Conservation (phyloP, 2,113 vertebrate genomes). For the Zosterops pallidus region DNA sequence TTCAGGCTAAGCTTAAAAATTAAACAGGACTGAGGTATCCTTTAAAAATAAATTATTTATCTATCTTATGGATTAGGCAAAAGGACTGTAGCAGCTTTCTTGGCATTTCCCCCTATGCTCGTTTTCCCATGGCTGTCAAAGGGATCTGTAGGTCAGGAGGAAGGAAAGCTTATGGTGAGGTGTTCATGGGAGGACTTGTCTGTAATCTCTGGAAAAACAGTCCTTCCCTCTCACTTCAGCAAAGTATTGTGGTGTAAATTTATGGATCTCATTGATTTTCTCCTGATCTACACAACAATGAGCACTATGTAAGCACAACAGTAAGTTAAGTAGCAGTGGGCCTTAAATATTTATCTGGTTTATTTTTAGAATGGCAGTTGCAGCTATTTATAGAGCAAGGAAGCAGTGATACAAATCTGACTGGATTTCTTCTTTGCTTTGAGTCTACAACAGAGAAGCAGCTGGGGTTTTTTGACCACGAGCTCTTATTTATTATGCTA, state of each 20-base stretch:
- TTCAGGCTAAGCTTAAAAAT: background rate
- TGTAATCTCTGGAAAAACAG: background rate
- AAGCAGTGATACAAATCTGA: conserved; percentile 19
- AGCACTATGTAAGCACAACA: background rate
- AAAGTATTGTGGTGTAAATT: background rate
- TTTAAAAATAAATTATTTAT: background rate
- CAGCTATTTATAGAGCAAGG: conserved; percentile 26
- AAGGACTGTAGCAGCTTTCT: background rate
- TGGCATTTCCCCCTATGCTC: background rate
- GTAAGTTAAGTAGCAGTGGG: background rate
- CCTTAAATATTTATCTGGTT: conserved; percentile 40
- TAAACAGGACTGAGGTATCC: background rate
- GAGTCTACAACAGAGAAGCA: background rate
- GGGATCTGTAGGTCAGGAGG: background rate
- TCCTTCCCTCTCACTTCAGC: background rate
- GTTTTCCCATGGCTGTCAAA: background rate
- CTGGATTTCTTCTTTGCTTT: background rate
- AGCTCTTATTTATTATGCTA: background rate
- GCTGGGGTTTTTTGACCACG: rapidly evolving
- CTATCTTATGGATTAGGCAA: background rate
- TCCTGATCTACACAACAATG: background rate
- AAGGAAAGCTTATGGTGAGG: background rate
- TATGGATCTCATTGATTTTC: background rate
- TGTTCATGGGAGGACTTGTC: rapidly evolving
- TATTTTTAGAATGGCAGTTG: conserved; percentile 35